phyloP scores from a whole-genome alignment of 1,140 invertebrate genomes.

The Idris sp. region DNA sequence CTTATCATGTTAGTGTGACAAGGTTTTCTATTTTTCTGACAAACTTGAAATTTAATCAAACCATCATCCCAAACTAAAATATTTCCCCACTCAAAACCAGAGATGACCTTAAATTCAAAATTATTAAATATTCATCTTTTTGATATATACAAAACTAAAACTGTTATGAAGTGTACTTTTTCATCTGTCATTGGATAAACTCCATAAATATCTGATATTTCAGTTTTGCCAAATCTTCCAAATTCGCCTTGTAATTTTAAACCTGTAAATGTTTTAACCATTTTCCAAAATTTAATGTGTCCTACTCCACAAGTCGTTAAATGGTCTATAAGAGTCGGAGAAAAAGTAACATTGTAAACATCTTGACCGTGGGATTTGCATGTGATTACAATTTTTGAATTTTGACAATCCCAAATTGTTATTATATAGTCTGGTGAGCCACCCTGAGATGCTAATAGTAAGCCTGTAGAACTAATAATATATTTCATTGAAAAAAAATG shows the following conservation, averaged over 20 bases:
- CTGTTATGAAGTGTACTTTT: too few species aligned
- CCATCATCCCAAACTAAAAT: constrained; percentile 92
- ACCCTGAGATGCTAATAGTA: constrained; percentile 88
- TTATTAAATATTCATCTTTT: constrained; percentile 21
- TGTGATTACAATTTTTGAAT: constrained; percentile 84
- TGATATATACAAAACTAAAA: too few species aligned
- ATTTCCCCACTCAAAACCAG: constrained; percentile 93
- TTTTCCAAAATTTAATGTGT: constrained; percentile 96
- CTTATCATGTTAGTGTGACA: constrained; percentile 87
- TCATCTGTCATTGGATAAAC: constrained; percentile 91
- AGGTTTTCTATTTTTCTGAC: constrained; percentile 82
- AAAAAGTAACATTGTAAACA: constrained; percentile 88
- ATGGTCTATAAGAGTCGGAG: constrained; percentile 85
- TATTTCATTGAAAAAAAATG: too few species aligned
- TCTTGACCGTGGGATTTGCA: constrained; percentile 89
- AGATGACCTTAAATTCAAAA: constrained; percentile 82
- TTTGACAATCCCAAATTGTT: constrained; percentile 92
- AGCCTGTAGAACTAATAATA: constrained; percentile 84
- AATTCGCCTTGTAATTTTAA: constrained; percentile 91
- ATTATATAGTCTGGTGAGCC: constrained; percentile 91
- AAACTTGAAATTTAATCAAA: constrained; percentile 89
- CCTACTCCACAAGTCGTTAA: constrained; percentile 86
- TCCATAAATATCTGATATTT: constrained; percentile 91
- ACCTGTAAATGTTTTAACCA: constrained; percentile 92
- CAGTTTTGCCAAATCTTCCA: constrained; percentile 93